These are phyloP conservation scores for Mamestra configurata DNA, from an alignment of 1,140 invertebrate species.

Conservation along the genomic window DNA sequence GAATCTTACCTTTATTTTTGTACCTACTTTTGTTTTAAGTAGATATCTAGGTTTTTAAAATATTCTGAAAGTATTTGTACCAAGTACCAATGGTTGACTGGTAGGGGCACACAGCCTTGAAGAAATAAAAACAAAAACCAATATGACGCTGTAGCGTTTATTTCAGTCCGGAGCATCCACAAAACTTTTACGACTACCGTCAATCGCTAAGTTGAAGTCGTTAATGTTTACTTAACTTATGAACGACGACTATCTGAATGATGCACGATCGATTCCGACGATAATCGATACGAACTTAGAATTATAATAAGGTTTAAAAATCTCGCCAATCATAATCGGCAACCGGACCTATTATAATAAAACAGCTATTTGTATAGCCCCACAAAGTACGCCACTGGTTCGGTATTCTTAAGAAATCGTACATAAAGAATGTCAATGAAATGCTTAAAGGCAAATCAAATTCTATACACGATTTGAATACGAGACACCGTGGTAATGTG, in stretches of 20 bases:
- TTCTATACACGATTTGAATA: constrained; percentile 56
- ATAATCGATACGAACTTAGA: constrained; percentile 18
- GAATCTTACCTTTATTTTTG: too few species aligned
- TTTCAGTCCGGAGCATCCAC: not conserved
- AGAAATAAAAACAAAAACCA: not conserved
- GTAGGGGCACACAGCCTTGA: not conserved
- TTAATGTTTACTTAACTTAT: not conserved
- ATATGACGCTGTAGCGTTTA: not conserved
- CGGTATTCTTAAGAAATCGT: constrained; percentile 53
- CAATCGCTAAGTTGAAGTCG: constrained; percentile 7
- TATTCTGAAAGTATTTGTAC: too few species aligned
- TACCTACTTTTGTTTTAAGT: too few species aligned
- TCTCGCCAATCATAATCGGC: constrained; percentile 14
- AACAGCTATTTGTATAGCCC: constrained; percentile 12
- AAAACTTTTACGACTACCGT: constrained; percentile 17
- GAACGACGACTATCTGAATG: not conserved
- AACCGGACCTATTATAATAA: not conserved
- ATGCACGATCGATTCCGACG: not conserved
- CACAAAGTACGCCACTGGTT: constrained; percentile 17
- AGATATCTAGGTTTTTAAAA: too few species aligned
- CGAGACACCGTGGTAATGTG: constrained; percentile 51
- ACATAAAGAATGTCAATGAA: constrained; percentile 59
- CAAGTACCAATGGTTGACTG: too few species aligned
- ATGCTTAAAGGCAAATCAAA: constrained; percentile 59
- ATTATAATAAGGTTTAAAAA: not conserved